Evolutionary conservation across 2,113 vertebrate genomes (phyloP).

Genomic region (Rana temporaria): DNA sequence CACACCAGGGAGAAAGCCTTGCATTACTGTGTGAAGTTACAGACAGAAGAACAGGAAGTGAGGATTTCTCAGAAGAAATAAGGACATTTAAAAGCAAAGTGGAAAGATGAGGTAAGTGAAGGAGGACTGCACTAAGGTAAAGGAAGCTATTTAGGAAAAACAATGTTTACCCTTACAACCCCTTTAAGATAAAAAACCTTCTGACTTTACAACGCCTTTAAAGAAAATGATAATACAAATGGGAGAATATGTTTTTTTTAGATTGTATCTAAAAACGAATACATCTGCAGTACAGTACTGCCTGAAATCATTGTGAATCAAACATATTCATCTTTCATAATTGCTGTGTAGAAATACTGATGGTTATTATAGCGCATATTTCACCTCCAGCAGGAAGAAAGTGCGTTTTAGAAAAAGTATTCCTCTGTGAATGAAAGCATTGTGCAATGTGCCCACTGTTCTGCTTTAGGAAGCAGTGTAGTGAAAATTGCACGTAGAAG

Average conservation of each 20-base stretch:
- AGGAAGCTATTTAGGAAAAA: too few species aligned
- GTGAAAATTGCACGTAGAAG: constrained; percentile 53
- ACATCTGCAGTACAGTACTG: constrained; percentile 5
- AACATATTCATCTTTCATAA: constrained; percentile 34
- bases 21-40: too few species aligned
- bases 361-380: constrained; percentile 38
- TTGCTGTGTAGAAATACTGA: constrained; percentile 16
- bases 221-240: too few species aligned
- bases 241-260: not conserved
- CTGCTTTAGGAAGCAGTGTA: constrained; percentile 36
- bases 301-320: constrained; percentile 26
- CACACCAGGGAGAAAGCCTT: too few species aligned
- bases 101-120: too few species aligned
- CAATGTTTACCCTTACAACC: too few species aligned
- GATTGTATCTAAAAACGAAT: not conserved
- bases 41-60: too few species aligned
- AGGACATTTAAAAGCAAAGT: too few species aligned
- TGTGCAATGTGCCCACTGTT: constrained; percentile 49
- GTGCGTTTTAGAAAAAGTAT: constrained; percentile 8
- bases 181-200: too few species aligned
- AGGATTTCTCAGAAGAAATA: too few species aligned
- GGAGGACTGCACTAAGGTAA: too few species aligned
- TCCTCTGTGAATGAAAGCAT: constrained; percentile 49
- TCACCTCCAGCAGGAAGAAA: constrained; percentile 34
- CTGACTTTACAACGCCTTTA: too few species aligned